Evolutionary conservation across 2,113 vertebrate species (phyloP).

Genomic region (Coreoperca whiteheadi): DNA sequence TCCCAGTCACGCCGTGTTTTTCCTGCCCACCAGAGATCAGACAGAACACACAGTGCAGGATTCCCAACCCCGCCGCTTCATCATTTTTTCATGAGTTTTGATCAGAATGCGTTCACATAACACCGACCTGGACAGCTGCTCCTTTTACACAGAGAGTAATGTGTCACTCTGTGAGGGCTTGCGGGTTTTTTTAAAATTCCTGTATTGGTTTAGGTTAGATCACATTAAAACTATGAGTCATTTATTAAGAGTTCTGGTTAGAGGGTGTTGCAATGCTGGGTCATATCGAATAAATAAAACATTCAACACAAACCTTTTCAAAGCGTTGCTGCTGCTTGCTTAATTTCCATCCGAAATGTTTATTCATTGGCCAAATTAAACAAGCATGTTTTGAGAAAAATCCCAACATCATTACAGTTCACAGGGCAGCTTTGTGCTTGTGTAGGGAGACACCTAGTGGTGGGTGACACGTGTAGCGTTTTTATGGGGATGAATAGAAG

Average conservation of each 20-base stretch:
- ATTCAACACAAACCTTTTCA: slow-evolving; percentile 67
- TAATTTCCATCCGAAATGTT: slow-evolving; percentile 72
- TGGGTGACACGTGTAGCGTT: background rate
- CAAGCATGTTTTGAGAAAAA: slow-evolving; percentile 54
- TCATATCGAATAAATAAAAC: slow-evolving; percentile 74
- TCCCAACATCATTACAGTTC: slow-evolving; percentile 4
- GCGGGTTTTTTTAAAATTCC: no score
- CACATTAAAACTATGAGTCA: slow-evolving; percentile 63
- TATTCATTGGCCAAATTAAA: slow-evolving; percentile 74
- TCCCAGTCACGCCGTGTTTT: slow-evolving; percentile 73
- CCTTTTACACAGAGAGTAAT: slow-evolving; percentile 1
- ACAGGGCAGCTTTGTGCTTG: slow-evolving; percentile 55
- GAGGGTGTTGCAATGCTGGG: slow-evolving; percentile 42
- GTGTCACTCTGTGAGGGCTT: background rate
- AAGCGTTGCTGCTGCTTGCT: slow-evolving; percentile 55
- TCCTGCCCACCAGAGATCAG: slow-evolving; percentile 75
- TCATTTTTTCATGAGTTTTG: slow-evolving; percentile 68
- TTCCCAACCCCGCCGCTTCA: slow-evolving; percentile 57
- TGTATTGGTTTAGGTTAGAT: slow-evolving; percentile 47
- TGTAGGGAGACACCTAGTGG: slow-evolving; percentile 79
- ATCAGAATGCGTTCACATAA: slow-evolving; percentile 52
- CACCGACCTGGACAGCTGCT: slow-evolving; percentile 32
- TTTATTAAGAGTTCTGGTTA: slow-evolving; percentile 52
- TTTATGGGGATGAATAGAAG: no score
- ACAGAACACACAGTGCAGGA: slow-evolving; percentile 64